phyloP scores from a whole-genome alignment of 2,888 invertebrate species.

The Ischnura elegans region DNA sequence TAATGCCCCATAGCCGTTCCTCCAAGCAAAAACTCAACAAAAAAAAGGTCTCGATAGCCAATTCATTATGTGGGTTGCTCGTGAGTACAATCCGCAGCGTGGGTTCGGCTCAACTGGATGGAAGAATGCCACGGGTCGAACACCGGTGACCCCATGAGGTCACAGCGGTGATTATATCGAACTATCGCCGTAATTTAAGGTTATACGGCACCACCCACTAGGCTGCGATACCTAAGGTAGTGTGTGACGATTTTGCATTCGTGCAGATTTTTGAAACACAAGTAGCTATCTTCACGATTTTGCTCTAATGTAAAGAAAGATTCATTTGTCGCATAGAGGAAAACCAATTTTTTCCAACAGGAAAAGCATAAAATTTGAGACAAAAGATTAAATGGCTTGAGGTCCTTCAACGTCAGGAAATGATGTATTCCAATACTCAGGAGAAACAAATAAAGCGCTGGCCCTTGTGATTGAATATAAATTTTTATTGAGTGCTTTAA shows the following conservation, averaged over 20 bases:
- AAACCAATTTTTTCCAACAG: not conserved
- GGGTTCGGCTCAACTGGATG: not conserved
- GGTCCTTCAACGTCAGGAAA: not conserved
- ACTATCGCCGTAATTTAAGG: not conserved
- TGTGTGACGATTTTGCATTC: no score
- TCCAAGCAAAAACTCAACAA: not conserved
- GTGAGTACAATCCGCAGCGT: not conserved
- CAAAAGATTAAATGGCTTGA: not conserved
- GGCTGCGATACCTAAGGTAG: no score
- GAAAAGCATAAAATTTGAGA: not conserved
- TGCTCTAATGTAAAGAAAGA: no score
- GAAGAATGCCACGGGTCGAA: not conserved
- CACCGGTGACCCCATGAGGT: not conserved
- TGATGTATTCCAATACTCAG: not conserved
- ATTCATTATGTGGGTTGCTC: not conserved
- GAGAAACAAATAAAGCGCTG: not conserved
- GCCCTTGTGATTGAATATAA: not conserved
- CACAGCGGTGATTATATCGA: not conserved
- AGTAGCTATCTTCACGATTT: no score
- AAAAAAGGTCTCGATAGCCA: not conserved
- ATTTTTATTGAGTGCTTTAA: constrained; percentile 5
- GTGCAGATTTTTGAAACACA: not conserved
- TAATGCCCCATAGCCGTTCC: not conserved
- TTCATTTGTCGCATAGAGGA: not conserved
- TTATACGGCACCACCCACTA: no score